A percentile compares a stretch with the other conserved stretches of the same genome.
Evolutionary conservation across 2,888 invertebrate species (phyloP).

Genomic region (Epirrita christyi): DNA sequence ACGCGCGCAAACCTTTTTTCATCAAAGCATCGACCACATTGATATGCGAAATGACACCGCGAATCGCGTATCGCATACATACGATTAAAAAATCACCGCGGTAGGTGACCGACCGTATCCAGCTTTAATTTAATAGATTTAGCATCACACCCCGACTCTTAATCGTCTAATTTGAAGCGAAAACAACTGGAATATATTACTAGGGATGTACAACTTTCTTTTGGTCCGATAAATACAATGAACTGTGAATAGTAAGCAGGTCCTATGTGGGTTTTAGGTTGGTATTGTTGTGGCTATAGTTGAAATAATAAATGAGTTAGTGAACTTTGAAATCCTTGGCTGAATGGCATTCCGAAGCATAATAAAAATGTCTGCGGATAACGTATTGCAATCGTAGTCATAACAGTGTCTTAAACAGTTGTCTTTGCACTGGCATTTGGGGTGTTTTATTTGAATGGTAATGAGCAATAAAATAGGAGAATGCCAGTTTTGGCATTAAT

Average conservation of each 20-base stretch:
- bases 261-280: conserved; percentile 53
- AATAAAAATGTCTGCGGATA: conserved; percentile 33
- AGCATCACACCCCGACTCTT: conserved; percentile 73
- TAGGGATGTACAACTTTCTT: conserved; percentile 81
- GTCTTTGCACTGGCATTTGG: conserved; percentile 27
- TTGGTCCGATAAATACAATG: conserved; percentile 74
- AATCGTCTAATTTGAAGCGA: conserved; percentile 84
- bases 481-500: conserved; percentile 17
- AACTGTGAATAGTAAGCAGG: conserved; percentile 72
- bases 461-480: conserved; percentile 24
- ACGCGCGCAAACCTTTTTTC: conserved; percentile 72
- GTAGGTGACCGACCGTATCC: conserved; percentile 78
- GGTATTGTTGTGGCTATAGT: conserved; percentile 43
- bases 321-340: conserved; percentile 38
- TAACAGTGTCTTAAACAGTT: conserved; percentile 28
- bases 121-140: conserved; percentile 83
- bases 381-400: conserved; percentile 18
- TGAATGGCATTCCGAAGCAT: conserved; percentile 31
- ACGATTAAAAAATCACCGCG: conserved; percentile 82
- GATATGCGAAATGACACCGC: conserved; percentile 79
- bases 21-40: conserved; percentile 77
- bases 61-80: conserved; percentile 81
- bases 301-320: conserved; percentile 49
- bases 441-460: conserved; percentile 27
- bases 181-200: conserved; percentile 79